Conservation (phyloP, 23 tunicate genomes). For the Styela clava region DNA sequence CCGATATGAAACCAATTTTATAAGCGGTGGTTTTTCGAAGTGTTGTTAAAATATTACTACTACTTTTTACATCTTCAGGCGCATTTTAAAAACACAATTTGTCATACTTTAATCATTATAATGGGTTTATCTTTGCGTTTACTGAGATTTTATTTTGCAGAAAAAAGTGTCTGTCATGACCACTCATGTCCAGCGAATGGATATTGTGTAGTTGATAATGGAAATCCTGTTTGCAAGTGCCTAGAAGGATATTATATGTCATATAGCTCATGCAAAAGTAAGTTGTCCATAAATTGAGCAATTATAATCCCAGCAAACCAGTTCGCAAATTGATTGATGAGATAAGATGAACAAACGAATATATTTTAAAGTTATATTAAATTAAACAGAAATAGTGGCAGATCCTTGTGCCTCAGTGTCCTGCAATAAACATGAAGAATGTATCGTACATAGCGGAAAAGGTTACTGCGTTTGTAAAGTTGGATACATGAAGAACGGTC, state of each 20-base stretch:
- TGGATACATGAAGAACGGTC: constrained; percentile 4
- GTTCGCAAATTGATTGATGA: too few species aligned
- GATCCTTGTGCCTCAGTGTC: background rate
- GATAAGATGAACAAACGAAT: too few species aligned
- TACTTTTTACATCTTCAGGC: too few species aligned
- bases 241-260: constrained; percentile 8
- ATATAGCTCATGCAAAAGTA: background rate
- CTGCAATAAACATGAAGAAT: background rate
- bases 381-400: background rate
- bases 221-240: background rate
- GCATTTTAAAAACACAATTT: too few species aligned
- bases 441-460: background rate
- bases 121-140: too few species aligned
- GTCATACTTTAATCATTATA: too few species aligned
- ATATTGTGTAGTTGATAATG: background rate
- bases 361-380: background rate
- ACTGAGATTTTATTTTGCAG: constrained; percentile 1
- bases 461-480: constrained; percentile 17
- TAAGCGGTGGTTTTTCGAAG: too few species aligned
- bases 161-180: background rate
- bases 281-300: too few species aligned
- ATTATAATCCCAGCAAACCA: too few species aligned
- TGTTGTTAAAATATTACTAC: too few species aligned
- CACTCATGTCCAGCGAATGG: background rate
- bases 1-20: too few species aligned